These are phyloP conservation scores for Corydoras sp. DNA, from an alignment of 2,113 vertebrate genomes.

Conservation along the genomic window DNA sequence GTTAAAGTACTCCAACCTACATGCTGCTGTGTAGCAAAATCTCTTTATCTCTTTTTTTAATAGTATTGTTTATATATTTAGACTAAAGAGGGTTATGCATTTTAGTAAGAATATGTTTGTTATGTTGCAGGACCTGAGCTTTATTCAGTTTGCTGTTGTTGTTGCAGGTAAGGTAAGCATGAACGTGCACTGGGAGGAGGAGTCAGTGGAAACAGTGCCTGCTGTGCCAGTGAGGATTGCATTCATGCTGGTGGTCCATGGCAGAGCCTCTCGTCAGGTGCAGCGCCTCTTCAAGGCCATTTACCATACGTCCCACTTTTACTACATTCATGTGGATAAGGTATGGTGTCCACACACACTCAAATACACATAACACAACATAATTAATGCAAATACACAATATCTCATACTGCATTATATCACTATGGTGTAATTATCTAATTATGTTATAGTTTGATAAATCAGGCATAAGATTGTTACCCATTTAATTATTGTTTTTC, in stretches of 20 bases:
- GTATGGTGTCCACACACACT: conserved; percentile 54
- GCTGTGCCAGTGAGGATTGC: conserved; percentile 84
- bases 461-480: too few species aligned
- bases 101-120: neutral
- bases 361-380: neutral
- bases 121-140: conserved; percentile 17
- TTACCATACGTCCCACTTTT: conserved; percentile 93
- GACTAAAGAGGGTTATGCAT: too few species aligned
- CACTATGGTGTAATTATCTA: neutral
- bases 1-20: too few species aligned
- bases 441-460: too few species aligned
- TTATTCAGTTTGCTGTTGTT: conserved; percentile 35
- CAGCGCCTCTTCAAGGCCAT: conserved; percentile 97
- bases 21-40: too few species aligned
- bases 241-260: conserved; percentile 94
- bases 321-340: conserved; percentile 98
- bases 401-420: neutral
- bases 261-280: conserved; percentile 89
- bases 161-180: conserved; percentile 84
- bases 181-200: conserved; percentile 93
- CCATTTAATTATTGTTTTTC: too few species aligned
- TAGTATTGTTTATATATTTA: too few species aligned
- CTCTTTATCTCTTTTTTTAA: too few species aligned
- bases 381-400: conserved; percentile 3
- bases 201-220: conserved; percentile 79